Conservation (phyloP, 2,888 invertebrate genomes). For the Apodemia duryi region DNA sequence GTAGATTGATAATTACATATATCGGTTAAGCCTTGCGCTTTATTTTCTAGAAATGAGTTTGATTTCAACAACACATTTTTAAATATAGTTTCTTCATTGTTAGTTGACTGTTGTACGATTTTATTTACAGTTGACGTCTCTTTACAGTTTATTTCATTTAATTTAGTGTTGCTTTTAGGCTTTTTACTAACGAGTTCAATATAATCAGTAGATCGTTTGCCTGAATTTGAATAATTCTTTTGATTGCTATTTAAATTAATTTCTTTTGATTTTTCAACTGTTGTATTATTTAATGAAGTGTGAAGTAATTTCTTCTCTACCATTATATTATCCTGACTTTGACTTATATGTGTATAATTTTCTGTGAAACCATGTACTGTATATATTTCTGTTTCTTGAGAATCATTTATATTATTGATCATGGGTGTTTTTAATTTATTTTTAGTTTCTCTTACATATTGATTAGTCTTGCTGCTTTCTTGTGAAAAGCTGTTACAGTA, state of each 20-base stretch:
- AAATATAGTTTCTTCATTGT: not conserved
- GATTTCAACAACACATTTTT: not conserved
- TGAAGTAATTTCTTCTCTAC: slow-evolving; percentile 13
- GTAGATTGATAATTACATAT: not conserved
- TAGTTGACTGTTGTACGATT: not conserved
- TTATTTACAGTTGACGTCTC: not conserved
- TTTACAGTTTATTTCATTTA: not conserved
- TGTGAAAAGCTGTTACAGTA: slow-evolving; percentile 6
- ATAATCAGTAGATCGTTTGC: not conserved
- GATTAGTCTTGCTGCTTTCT: slow-evolving; percentile 4
- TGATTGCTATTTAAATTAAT: not conserved
- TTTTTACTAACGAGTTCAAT: not conserved
- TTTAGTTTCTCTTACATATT: not conserved
- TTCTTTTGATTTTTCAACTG: not conserved
- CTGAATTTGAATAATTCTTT: not conserved
- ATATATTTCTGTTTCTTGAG: slow-evolving; percentile 20
- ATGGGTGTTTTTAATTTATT: slow-evolving; percentile 1
- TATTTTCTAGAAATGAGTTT: not conserved
- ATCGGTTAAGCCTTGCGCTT: not conserved
- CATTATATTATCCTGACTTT: slow-evolving; percentile 18
- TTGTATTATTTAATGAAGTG: not conserved
- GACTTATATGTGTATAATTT: slow-evolving; percentile 17
- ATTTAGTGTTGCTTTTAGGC: not conserved
- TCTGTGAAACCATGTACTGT: slow-evolving; percentile 14
- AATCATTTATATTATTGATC: not conserved